Percentiles rank a stretch among this genome's conserved stretches.
Conservation (phyloP, 2,888 invertebrate genomes). For the Electrophaes corylata region DNA sequence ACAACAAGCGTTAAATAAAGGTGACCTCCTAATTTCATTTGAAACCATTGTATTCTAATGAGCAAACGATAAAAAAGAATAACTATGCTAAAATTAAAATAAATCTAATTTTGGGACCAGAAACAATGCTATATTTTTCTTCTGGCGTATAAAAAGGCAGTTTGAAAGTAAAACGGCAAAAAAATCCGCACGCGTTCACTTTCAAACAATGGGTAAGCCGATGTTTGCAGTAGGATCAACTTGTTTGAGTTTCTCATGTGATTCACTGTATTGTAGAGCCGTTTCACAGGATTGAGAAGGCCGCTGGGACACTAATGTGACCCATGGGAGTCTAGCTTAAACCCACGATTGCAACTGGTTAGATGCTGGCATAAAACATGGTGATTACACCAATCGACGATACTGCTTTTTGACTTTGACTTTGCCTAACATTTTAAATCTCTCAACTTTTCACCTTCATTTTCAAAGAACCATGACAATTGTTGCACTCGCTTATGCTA, state of each 20-base stretch:
- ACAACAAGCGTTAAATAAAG: constrained; percentile 3
- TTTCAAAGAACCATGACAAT: too few relatives aligned
- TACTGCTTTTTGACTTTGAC: too few relatives aligned
- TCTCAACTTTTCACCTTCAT: too few relatives aligned
- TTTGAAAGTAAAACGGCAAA: constrained; percentile 45
- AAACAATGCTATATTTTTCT: constrained; percentile 33
- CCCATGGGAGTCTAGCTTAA: constrained; percentile 15
- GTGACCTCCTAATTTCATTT: constrained; percentile 20
- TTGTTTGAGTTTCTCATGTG: constrained; percentile 74
- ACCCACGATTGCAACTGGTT: constrained; percentile 4
- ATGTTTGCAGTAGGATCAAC: constrained; percentile 72
- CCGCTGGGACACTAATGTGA: constrained; percentile 24
- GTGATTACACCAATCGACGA: background rate
- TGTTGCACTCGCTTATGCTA: too few relatives aligned
- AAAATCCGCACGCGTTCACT: constrained; percentile 57
- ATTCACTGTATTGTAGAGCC: constrained; percentile 45
- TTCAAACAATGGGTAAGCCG: constrained; percentile 67
- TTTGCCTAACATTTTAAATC: too few relatives aligned
- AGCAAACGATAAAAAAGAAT: constrained; percentile 3
- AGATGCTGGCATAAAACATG: constrained; percentile 5
- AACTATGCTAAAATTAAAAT: constrained; percentile 11
- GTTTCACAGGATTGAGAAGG: constrained; percentile 20
- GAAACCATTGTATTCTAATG: constrained; percentile 27
- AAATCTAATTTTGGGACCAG: constrained; percentile 27
- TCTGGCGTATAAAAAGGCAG: constrained; percentile 40